These are phyloP conservation scores for Pandemis heparana DNA, from an alignment of 2,888 invertebrate genomes.

Conservation along the genomic window DNA sequence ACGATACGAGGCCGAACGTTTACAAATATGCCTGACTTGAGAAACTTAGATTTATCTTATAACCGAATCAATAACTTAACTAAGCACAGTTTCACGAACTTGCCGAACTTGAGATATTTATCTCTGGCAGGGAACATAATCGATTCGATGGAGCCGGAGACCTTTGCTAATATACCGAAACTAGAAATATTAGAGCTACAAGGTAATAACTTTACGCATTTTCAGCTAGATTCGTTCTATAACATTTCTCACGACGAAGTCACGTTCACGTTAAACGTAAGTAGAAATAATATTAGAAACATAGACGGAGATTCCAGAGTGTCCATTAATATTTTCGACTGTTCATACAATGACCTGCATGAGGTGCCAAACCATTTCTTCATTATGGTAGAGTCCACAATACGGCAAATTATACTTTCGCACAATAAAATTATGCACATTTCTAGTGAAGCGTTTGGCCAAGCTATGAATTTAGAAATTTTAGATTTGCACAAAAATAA, in stretches of 20 bases:
- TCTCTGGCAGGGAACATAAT: slow-evolving; percentile 94
- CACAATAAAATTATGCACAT: slow-evolving; percentile 90
- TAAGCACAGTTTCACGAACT: slow-evolving; percentile 90
- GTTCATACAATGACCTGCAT: slow-evolving; percentile 88
- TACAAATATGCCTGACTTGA: slow-evolving; percentile 89
- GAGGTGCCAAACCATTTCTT: slow-evolving; percentile 89
- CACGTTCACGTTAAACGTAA: slow-evolving; percentile 91
- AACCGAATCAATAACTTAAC: slow-evolving; percentile 91
- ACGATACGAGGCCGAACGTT: slow-evolving; percentile 89
- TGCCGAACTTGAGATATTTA: slow-evolving; percentile 92
- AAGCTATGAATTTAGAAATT: slow-evolving; percentile 89
- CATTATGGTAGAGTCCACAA: slow-evolving; percentile 86
- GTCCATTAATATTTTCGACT: slow-evolving; percentile 89
- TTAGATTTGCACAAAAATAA: slow-evolving; percentile 91
- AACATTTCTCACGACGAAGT: slow-evolving; percentile 88
- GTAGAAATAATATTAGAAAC: slow-evolving; percentile 87
- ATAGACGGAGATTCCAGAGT: slow-evolving; percentile 81
- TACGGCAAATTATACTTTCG: slow-evolving; percentile 89
- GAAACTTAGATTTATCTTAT: slow-evolving; percentile 91
- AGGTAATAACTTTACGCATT: slow-evolving; percentile 89
- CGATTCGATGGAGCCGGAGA: slow-evolving; percentile 88
- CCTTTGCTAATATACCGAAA: slow-evolving; percentile 91
- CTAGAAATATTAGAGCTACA: slow-evolving; percentile 93
- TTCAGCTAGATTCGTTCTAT: slow-evolving; percentile 88
- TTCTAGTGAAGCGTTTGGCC: slow-evolving; percentile 91